Base-by-base conservation (phyloP, 2,888 invertebrate genomes). In the Zygothrica quintamaculata region DNA sequence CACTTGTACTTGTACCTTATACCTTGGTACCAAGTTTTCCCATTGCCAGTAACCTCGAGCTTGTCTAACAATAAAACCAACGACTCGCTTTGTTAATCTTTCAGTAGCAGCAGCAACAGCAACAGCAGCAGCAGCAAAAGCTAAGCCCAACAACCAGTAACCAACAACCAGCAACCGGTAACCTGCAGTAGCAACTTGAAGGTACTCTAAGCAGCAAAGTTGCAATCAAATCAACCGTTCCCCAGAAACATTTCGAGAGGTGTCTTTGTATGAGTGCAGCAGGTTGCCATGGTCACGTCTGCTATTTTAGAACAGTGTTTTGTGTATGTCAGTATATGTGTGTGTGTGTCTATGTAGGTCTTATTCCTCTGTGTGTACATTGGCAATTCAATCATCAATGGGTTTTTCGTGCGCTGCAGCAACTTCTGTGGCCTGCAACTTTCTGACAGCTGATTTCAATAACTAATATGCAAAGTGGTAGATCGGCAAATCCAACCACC, bases 361-460 rank as follows among this genome's bases (percentile, higher is more conserved):
- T 47, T 56, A 66, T 59, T 56, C 61, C 62, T 62, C 80, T 65
- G 76, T 55, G 79, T 52, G 44, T 33, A 56, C 72, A 69, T 64
- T 72, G 73, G 16, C 73, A 75, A 70, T 73, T 65, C 69, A 69
- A 65, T 75, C 79, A 69, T 73, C 86, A 76, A 66, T 75, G 66
- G 53, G 31, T 70, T 64, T 69, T 75, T 59, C 61, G 57, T 70
- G 65, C 57, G 22, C 67, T 59, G 51, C 51, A 29, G 36, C 53
- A 56, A 59, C 51, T 51, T 71, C 48, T 82, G 60, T 71, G 62
- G 72, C 72, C 62, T 55, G 66, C 77, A 80, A 80, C 84, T 86
- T 80, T 80, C 81, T 68, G 87, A 87, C 87, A 82, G 82, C 87
- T 85, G 82, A 87, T 85, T 82, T 87, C 82, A 87, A 78, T 87